Conservation (phyloP, 2,888 invertebrate species). For the Megastigmus dorsalis region DNA sequence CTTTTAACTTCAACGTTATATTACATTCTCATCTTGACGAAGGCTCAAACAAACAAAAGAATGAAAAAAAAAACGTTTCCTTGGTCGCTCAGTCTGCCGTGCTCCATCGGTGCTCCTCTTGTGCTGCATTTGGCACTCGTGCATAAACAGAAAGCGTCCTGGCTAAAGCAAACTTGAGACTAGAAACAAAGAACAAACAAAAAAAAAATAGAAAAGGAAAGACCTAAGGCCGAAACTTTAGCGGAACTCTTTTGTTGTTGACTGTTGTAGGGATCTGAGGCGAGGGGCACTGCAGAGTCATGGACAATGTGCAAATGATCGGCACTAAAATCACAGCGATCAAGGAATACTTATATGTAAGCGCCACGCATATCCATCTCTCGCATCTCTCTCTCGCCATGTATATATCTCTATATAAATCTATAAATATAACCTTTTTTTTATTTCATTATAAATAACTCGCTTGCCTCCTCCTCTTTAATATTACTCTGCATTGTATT, state of each 20-base stretch:
- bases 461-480: background rate
- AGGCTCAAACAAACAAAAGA: no score
- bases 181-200: no score
- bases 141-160: background rate
- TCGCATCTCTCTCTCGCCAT: slow-evolving; percentile 50
- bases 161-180: slow-evolving; percentile 6
- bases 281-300: slow-evolving; percentile 72
- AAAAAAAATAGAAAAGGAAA: slow-evolving; percentile 38
- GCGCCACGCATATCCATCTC: slow-evolving; percentile 58
- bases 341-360: slow-evolving; percentile 75
- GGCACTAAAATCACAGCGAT: slow-evolving; percentile 74
- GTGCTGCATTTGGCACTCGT: slow-evolving; percentile 56
- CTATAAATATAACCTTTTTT: no score
- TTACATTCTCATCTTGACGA: no score
- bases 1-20: no score
- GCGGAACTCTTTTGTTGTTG: slow-evolving; percentile 70
- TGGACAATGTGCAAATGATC: slow-evolving; percentile 74
- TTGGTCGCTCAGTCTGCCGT: slow-evolving; percentile 69
- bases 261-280: slow-evolving; percentile 72
- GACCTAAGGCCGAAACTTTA: slow-evolving; percentile 65
- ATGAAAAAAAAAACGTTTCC: slow-evolving; percentile 62
- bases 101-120: slow-evolving; percentile 64
- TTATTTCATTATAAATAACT: slow-evolving; percentile 10
- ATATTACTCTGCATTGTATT: background rate
- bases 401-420: background rate